A percentile compares a stretch with the other conserved stretches of the same genome.
Evolutionary conservation across 1,140 invertebrate species (phyloP).

Genomic region (Magallana angulata): DNA sequence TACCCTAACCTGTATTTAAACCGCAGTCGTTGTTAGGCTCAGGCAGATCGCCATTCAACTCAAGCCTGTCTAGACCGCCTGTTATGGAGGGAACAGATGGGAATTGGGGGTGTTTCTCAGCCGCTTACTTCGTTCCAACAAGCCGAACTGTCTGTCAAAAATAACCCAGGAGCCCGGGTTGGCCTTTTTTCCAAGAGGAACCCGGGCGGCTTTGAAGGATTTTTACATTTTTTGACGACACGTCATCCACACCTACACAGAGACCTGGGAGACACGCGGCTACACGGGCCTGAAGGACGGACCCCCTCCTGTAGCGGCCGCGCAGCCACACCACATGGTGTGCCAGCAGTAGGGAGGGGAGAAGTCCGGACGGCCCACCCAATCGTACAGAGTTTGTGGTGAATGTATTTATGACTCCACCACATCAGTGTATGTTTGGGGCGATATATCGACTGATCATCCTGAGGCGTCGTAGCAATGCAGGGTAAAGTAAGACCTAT

Average conservation of each 20-base stretch:
- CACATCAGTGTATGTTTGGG: background rate
- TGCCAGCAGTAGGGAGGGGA: background rate
- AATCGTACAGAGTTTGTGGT: slow-evolving; percentile 11
- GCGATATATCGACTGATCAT: background rate
- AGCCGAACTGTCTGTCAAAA: no score
- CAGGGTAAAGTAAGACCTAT: no score
- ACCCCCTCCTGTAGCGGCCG: slow-evolving; percentile 17
- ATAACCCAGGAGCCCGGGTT: slow-evolving; percentile 20
- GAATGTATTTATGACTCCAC: background rate
- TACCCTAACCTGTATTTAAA: background rate
- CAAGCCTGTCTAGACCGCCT: background rate
- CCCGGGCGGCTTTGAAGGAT: background rate
- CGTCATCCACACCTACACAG: slow-evolving; percentile 20
- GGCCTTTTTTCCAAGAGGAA: slow-evolving; percentile 27
- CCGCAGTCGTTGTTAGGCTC: background rate
- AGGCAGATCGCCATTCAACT: background rate
- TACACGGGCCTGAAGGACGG: slow-evolving; percentile 27
- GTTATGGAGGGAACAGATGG: background rate
- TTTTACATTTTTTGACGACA: slow-evolving; percentile 20
- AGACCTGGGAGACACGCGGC: slow-evolving; percentile 22
- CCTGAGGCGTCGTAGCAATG: no score
- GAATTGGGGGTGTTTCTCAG: slow-evolving; percentile 23
- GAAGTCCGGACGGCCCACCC: background rate
- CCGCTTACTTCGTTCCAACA: background rate
- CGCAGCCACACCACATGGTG: background rate